Evolutionary conservation across 2,888 invertebrate species (phyloP), one percentile per base, ranked within the genome.

Genomic region (Lithophane ornitopus): DNA sequence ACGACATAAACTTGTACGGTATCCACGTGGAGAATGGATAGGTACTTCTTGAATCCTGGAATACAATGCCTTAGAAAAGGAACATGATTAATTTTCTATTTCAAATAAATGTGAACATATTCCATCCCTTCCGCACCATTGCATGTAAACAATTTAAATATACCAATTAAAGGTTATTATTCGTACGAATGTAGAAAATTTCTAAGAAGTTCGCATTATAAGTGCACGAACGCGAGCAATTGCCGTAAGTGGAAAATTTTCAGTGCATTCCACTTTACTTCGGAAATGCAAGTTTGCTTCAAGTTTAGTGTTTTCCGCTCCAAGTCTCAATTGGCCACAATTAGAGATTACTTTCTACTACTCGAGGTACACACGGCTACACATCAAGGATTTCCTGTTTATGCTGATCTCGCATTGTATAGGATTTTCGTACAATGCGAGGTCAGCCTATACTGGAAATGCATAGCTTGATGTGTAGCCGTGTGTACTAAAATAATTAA

Each of bases 191-290:
- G 61, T 69, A 84, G 80, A 87, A 88, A 54, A 83, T 80, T 92
- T 89, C 90, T 78, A 77, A 88, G 88, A 90, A 90, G 52, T 86
- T 84, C 52, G 81, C 77, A 82, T 86, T 80, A 81, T 81, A 87
- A 89, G 84, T 81, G 88, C 89, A 88, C 83, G 85, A 88, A 90
- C 77, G 86, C 84, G 73, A 88, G 84, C 86, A 87, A 90, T 88
- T 85, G 83, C 85, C 81, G 82, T 85, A 86, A 89, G 83, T 80
- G 82, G 76, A 74, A 81, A 83, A 78, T 82, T 78, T 86, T 81
- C 85, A 86, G 76, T 87, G 87, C 87, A 89, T 91, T 90, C 86
- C 86, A 87, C 88, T 91, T 84, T 78, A 82, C 71, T 70, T 78
- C 73, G 72, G 72, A 52, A 78, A 78, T 83, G 84, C 85, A 87